Conservation (phyloP, 2,113 vertebrate species). For the Orcinus orca region DNA sequence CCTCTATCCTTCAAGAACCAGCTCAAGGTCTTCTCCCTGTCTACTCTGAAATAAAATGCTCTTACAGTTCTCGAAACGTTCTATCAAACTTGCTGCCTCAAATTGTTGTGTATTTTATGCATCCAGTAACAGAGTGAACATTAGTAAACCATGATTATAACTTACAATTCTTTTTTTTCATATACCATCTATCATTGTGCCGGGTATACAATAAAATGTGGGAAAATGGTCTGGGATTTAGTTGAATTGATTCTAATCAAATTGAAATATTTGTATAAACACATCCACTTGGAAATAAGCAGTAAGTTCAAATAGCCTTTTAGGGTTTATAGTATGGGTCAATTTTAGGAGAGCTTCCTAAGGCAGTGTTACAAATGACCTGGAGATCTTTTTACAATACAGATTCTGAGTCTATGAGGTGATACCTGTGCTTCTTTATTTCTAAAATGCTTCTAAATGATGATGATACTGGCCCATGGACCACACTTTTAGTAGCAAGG, state of each 20-base stretch:
- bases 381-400: background rate
- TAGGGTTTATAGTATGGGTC: background rate
- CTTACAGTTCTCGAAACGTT: background rate
- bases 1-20: background rate
- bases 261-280: background rate
- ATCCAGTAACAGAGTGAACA: background rate
- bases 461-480: background rate
- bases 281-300: background rate
- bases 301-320: background rate
- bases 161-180: background rate
- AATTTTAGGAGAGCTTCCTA: background rate
- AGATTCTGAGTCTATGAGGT: background rate
- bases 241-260: background rate
- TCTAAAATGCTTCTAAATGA: background rate
- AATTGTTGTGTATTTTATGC: background rate
- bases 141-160: background rate
- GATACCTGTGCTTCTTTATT: background rate
- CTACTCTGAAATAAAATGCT: background rate
- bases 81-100: background rate
- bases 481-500: background rate
- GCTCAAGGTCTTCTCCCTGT: background rate
- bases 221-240: background rate
- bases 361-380: background rate
- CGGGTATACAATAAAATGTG: background rate
- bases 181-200: background rate